phyloP scores from a whole-genome alignment of 2,888 invertebrate genomes.

The Actias luna region DNA sequence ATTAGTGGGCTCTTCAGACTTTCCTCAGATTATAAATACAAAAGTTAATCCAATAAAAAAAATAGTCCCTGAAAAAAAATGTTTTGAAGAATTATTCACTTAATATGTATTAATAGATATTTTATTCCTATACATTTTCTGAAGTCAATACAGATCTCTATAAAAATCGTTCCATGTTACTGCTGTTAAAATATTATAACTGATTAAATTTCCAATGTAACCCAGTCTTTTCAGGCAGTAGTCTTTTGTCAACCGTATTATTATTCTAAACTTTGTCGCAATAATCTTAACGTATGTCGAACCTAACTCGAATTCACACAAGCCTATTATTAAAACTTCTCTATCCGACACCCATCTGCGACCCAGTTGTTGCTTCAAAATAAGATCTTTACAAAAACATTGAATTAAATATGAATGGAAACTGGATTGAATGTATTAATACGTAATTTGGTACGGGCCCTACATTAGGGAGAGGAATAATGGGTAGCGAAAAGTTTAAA shows the following conservation, averaged over 20 bases:
- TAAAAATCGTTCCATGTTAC: background rate
- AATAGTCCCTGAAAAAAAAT: too few relatives aligned
- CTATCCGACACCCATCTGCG: conserved; percentile 72
- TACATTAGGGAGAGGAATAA: conserved; percentile 72
- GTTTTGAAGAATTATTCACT: too few relatives aligned
- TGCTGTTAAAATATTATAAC: background rate
- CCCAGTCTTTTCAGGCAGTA: background rate
- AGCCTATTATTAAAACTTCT: conserved; percentile 73
- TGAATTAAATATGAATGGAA: conserved; percentile 77
- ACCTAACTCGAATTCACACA: conserved; percentile 51
- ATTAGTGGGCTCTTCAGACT: too few relatives aligned
- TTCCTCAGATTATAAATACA: too few relatives aligned
- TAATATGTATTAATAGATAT: too few relatives aligned
- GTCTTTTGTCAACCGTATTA: conserved; percentile 18
- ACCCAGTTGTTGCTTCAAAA: conserved; percentile 71
- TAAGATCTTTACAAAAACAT: conserved; percentile 69
- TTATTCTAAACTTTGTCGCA: conserved; percentile 25
- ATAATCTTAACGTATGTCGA: conserved; percentile 14
- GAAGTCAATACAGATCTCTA: background rate
- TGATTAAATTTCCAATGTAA: background rate
- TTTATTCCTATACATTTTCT: background rate
- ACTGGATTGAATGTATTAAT: conserved; percentile 79
- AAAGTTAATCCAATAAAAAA: too few relatives aligned
- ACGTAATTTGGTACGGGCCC: conserved; percentile 76
- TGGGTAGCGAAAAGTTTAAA: conserved; percentile 68